phyloP scores from a whole-genome alignment of 2,797 vertebrate genomes.

The Crocodylus rhombifer region DNA sequence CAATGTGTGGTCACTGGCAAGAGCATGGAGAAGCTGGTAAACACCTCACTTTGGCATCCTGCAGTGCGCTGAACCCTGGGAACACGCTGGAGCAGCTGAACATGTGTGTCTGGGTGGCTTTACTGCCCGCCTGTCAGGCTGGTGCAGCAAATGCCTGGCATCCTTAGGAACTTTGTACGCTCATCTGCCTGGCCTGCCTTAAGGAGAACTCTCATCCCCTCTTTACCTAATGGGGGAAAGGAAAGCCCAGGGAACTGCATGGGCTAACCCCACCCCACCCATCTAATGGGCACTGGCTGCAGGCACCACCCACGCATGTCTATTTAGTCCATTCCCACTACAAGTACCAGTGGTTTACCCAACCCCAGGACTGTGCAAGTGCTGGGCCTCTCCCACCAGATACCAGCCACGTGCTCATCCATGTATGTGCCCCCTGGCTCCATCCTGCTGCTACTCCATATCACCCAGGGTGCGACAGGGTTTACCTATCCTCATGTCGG shows the following conservation, averaged over 20 bases:
- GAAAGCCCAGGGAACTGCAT: background rate
- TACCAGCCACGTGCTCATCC: too few species aligned
- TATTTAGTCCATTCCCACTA: background rate
- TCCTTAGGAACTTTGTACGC: background rate
- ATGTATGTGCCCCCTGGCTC: background rate
- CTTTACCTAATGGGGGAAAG: background rate
- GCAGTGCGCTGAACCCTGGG: background rate
- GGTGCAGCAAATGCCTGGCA: too few species aligned
- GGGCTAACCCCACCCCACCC: too few species aligned
- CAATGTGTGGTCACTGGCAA: background rate
- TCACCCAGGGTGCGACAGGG: background rate
- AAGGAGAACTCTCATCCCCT: background rate
- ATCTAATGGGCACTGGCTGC: too few species aligned
- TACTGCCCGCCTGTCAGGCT: too few species aligned
- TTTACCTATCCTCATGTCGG: conserved; percentile 86
- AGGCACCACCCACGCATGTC: background rate
- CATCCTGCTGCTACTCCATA: background rate
- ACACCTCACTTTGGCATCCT: background rate
- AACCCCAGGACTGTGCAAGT: background rate
- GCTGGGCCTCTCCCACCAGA: background rate
- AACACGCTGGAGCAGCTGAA: too few species aligned
- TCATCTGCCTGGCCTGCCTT: background rate
- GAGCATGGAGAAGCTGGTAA: background rate
- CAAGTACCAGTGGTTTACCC: background rate
- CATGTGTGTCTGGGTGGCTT: background rate